A percentile compares a stretch with the other conserved stretches of the same genome.
Evolutionary conservation across 2,888 invertebrate genomes (phyloP).

Genomic region (Panopea generosa): DNA sequence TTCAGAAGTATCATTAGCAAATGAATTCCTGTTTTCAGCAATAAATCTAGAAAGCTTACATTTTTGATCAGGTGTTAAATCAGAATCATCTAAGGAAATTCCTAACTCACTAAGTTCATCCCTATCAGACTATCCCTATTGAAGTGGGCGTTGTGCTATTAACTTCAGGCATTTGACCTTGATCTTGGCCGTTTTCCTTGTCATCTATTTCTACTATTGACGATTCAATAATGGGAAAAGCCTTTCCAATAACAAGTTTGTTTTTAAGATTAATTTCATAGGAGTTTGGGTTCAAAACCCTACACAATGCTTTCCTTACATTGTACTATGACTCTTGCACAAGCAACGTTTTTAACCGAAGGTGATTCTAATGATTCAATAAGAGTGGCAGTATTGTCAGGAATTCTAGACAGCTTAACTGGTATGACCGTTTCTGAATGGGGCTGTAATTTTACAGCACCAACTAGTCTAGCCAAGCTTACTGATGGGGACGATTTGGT

Average conservation of each 20-base stretch:
- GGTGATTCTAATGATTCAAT: conserved; percentile 20
- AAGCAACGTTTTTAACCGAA: conserved; percentile 13
- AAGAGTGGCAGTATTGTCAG: conserved; percentile 1
- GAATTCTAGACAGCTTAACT: too few relatives aligned
- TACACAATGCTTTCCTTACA: conserved; percentile 17
- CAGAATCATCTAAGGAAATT: conserved; percentile 25
- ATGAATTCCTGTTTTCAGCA: conserved; percentile 31
- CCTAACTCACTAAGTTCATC: conserved; percentile 13
- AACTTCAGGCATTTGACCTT: background rate
- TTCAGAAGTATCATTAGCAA: conserved; percentile 50
- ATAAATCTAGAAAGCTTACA: conserved; percentile 35
- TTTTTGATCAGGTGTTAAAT: conserved; percentile 19
- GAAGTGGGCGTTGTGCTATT: background rate
- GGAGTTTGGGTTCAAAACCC: conserved; percentile 33
- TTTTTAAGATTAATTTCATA: background rate
- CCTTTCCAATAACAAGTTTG: conserved; percentile 31
- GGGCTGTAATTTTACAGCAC: conserved; percentile 11
- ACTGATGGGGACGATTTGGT: background rate
- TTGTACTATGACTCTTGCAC: conserved; percentile 19
- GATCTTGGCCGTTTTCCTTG: background rate
- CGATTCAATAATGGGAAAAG: conserved; percentile 16
- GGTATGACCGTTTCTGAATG: too few relatives aligned
- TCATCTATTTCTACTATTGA: conserved; percentile 12
- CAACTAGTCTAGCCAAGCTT: conserved; percentile 26
- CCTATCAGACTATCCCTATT: background rate